Percentiles rank a stretch among this genome's conserved stretches.
phyloP scores from a whole-genome alignment of 1,140 invertebrate species.

The Fragariocoptes setiger region DNA sequence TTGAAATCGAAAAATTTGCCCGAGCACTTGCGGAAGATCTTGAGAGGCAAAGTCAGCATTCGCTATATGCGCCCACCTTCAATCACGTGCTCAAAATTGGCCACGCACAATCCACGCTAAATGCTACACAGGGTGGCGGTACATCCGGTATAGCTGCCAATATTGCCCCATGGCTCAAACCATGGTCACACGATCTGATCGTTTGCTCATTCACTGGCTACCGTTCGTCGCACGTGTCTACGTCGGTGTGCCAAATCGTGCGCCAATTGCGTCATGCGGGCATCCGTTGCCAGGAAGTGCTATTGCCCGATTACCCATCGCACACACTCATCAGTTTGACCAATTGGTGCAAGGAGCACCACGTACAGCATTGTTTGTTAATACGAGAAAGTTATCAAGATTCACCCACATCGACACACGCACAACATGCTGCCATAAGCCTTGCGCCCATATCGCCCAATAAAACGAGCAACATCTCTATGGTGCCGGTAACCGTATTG shows the following conservation, averaged over 20 bases:
- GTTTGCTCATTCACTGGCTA: not conserved
- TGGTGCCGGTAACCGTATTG: too few species aligned
- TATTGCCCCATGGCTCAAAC: not conserved
- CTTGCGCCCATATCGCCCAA: too few species aligned
- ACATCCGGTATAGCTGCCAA: not conserved
- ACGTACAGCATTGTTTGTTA: too few species aligned
- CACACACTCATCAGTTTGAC: too few species aligned
- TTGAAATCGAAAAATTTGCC: conserved; percentile 33
- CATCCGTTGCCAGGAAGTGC: not conserved
- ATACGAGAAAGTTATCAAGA: too few species aligned
- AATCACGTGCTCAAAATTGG: not conserved
- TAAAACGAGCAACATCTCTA: too few species aligned
- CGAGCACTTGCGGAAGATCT: conserved; percentile 19
- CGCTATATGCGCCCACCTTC: not conserved
- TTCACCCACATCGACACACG: too few species aligned
- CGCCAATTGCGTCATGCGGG: not conserved
- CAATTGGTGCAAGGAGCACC: too few species aligned
- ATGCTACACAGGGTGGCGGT: too few species aligned
- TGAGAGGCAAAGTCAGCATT: conserved; percentile 12
- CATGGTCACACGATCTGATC: not conserved
- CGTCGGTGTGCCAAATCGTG: not conserved
- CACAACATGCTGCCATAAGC: too few species aligned
- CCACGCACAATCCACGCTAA: not conserved
- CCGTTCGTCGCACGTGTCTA: not conserved
- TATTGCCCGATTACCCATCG: not conserved